phyloP scores from a whole-genome alignment of 2,113 vertebrate species.

The Mesitornis unicolor region DNA sequence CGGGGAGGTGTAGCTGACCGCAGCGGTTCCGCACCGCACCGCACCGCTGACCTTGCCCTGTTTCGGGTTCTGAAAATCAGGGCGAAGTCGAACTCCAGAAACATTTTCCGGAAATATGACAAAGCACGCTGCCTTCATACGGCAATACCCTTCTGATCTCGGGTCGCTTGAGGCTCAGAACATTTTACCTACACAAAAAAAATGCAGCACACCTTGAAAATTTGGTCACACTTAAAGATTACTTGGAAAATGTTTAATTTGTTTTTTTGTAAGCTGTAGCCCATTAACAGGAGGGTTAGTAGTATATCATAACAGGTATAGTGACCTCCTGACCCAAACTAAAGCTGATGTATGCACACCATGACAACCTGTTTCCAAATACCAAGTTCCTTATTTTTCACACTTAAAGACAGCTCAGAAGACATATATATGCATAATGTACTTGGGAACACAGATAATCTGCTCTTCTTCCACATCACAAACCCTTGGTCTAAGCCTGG shows the following conservation, averaged over 20 bases:
- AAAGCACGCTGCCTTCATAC: accelerated
- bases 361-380: background rate
- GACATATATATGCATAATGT: accelerated
- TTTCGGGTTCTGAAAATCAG: accelerated
- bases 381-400: background rate
- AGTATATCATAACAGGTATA: accelerated
- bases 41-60: accelerated
- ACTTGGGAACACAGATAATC: background rate
- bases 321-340: background rate
- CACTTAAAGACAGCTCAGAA: background rate
- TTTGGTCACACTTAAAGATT: accelerated
- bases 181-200: accelerated
- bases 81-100: accelerated
- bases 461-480: background rate
- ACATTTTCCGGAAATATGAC: accelerated
- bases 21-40: background rate
- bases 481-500: no score
- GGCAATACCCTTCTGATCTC: accelerated
- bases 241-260: background rate
- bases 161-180: accelerated
- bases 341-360: background rate
- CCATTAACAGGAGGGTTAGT: no score
- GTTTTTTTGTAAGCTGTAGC: no score
- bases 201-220: accelerated
- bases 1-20: background rate